These are phyloP conservation scores for Schizothorax lantsangensis DNA, from an alignment of 2,797 vertebrate genomes.

Conservation along the genomic window DNA sequence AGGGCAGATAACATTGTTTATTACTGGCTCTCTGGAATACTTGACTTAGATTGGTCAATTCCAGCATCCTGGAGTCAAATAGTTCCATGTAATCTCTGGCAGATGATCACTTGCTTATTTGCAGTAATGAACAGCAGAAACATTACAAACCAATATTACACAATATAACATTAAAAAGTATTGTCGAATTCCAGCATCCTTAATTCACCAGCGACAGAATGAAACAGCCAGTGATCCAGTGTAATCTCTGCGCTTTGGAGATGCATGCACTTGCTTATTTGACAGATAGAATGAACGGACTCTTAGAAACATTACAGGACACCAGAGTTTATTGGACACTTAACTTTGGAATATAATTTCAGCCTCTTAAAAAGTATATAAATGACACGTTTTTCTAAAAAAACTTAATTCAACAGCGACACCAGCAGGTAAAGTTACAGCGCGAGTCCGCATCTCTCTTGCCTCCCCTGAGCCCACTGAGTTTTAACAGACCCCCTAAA, in stretches of 20 bases:
- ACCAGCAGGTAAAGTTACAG: neutral
- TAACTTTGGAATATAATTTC: too few relatives aligned
- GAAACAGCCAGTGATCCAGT: too few relatives aligned
- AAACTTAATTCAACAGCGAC: neutral
- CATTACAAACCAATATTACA: neutral
- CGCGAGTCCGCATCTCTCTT: too few relatives aligned
- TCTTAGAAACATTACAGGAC: too few relatives aligned
- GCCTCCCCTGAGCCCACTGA: too few relatives aligned
- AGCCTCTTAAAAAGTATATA: neutral
- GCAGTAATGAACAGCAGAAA: neutral
- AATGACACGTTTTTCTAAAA: neutral
- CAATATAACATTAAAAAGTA: neutral
- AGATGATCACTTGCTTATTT: neutral
- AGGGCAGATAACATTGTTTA: constrained; percentile 20
- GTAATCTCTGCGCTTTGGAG: too few relatives aligned
- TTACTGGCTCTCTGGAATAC: neutral
- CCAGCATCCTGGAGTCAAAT: neutral
- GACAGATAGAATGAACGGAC: too few relatives aligned
- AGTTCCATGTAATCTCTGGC: neutral
- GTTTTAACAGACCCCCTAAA: too few relatives aligned
- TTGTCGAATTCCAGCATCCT: too few relatives aligned
- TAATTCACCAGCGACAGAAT: too few relatives aligned
- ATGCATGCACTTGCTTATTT: too few relatives aligned
- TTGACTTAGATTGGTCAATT: neutral
- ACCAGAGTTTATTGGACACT: too few relatives aligned